Conservation (phyloP, 2,888 invertebrate genomes). For the Eupithecia vulgata region DNA sequence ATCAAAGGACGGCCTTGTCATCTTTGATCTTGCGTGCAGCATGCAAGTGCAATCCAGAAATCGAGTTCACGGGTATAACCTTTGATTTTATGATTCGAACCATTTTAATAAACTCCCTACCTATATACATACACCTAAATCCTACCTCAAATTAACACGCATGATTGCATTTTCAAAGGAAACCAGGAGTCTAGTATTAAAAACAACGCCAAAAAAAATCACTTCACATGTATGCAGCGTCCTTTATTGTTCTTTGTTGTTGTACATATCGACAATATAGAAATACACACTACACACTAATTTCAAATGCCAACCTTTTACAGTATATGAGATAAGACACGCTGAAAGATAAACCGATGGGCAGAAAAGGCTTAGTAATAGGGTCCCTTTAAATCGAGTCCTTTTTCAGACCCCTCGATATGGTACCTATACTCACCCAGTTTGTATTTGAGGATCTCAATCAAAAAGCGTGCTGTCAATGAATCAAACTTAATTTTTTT, state of each 20-base stretch:
- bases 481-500: too few species aligned
- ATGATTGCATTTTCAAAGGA: too few species aligned
- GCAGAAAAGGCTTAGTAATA: not conserved
- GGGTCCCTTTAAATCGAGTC: not conserved
- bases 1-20: slow-evolving; percentile 10
- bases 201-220: too few species aligned
- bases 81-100: not conserved
- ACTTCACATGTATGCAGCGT: too few species aligned
- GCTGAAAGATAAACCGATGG: not conserved
- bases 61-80: slow-evolving; percentile 17
- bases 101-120: too few species aligned
- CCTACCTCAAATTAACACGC: too few species aligned
- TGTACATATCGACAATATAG: not conserved
- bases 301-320: not conserved
- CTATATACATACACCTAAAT: too few species aligned
- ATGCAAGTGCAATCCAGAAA: slow-evolving; percentile 20
- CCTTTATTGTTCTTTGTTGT: not conserved
- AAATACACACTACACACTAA: not conserved
- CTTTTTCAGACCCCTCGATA: not conserved
- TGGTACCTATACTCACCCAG: not conserved
- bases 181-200: too few species aligned
- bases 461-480: slow-evolving; percentile 11
- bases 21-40: slow-evolving; percentile 21
- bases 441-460: slow-evolving; percentile 1
- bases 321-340: not conserved